Evolutionary conservation across 23 tunicate species (phyloP).

Genomic region (Phallusia fumigata): DNA sequence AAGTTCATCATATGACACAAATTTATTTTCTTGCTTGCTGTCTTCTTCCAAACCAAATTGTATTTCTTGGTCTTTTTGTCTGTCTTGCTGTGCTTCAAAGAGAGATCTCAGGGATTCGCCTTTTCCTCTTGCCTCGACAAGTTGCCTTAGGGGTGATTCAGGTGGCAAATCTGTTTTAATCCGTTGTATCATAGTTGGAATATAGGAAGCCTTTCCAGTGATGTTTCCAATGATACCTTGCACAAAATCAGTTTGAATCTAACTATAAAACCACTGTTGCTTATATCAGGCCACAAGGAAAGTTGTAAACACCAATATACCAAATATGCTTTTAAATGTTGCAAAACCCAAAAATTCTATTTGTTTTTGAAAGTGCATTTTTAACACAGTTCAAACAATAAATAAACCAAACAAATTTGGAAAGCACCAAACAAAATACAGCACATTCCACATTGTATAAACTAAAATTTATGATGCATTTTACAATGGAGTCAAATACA

Average conservation of each 20-base stretch:
- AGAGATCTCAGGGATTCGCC: not conserved
- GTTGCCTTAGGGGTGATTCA: not conserved
- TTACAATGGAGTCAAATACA: not conserved
- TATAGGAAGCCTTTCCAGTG: not conserved
- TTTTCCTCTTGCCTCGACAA: not conserved
- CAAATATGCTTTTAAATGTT: too few relatives aligned
- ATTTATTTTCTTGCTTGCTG: not conserved
- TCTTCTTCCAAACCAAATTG: conserved; percentile 1
- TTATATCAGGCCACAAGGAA: not conserved
- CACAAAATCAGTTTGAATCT: not conserved
- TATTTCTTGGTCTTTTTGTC: not conserved
- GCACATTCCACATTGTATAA: too few relatives aligned
- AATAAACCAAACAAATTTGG: too few relatives aligned
- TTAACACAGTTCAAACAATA: too few relatives aligned
- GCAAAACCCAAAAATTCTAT: too few relatives aligned
- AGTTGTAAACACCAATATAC: not conserved
- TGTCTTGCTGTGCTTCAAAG: not conserved
- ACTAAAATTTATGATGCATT: too few relatives aligned
- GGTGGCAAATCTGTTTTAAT: not conserved
- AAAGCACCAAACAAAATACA: too few relatives aligned
- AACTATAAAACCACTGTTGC: not conserved
- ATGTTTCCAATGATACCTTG: not conserved
- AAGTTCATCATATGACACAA: not conserved
- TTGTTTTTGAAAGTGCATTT: too few relatives aligned
- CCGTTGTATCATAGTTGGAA: not conserved